Evolutionary conservation across 2,888 invertebrate genomes (phyloP).

Genomic region (Mamestra brassicae): DNA sequence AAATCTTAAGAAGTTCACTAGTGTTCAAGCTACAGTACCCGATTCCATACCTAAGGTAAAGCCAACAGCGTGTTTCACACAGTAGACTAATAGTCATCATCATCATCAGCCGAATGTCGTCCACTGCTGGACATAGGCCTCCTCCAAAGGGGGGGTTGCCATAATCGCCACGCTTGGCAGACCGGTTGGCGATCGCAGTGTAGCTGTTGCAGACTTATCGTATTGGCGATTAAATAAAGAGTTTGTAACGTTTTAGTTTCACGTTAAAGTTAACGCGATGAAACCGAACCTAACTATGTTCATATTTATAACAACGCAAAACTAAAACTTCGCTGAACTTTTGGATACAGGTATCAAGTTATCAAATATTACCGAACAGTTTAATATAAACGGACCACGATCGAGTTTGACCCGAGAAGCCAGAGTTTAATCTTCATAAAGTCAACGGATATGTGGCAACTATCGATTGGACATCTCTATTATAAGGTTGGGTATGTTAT

Average conservation of each 20-base stretch:
- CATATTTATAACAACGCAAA: slow-evolving; percentile 8
- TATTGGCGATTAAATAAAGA: slow-evolving; percentile 16
- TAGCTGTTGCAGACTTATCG: not conserved
- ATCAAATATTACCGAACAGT: slow-evolving; percentile 53
- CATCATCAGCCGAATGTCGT: too few relatives aligned
- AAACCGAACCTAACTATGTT: slow-evolving; percentile 17
- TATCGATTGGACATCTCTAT: slow-evolving; percentile 49
- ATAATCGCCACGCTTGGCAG: too few relatives aligned
- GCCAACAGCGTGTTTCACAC: not conserved
- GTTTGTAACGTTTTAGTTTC: not conserved
- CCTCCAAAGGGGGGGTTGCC: too few relatives aligned
- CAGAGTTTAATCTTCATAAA: slow-evolving; percentile 62
- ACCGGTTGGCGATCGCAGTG: too few relatives aligned
- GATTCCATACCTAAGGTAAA: not conserved
- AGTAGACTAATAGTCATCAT: too few relatives aligned
- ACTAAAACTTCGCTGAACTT: slow-evolving; percentile 29
- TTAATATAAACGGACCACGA: slow-evolving; percentile 46
- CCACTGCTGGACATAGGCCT: too few relatives aligned
- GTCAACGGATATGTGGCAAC: slow-evolving; percentile 39
- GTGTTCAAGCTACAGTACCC: not conserved
- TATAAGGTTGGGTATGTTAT: slow-evolving; percentile 15
- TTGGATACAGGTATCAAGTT: slow-evolving; percentile 38
- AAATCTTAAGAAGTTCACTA: too few relatives aligned
- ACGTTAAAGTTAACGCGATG: slow-evolving; percentile 10
- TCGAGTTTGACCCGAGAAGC: slow-evolving; percentile 31